Evolutionary conservation across 2,888 invertebrate genomes (phyloP).

Genomic region (Microctonus aethiopoides): DNA sequence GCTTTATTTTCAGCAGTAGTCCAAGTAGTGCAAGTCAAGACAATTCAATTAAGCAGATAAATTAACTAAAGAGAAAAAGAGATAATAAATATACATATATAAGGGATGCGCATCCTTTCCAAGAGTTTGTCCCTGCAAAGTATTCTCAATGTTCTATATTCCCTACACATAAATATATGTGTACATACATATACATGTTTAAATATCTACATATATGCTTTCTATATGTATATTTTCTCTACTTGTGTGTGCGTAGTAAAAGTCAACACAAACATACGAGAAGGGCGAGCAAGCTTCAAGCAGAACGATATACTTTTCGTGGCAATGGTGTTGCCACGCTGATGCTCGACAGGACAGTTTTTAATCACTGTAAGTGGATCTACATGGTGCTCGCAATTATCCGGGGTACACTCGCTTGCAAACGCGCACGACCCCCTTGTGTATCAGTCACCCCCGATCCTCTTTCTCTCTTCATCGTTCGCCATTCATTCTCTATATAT

Average conservation of each 20-base stretch:
- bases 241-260: background rate
- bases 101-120: background rate
- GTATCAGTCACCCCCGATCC: slow-evolving; percentile 54
- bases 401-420: slow-evolving; percentile 52
- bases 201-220: too few relatives aligned
- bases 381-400: slow-evolving; percentile 67
- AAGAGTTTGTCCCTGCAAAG: background rate
- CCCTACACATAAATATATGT: background rate
- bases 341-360: slow-evolving; percentile 66
- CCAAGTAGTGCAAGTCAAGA: slow-evolving; percentile 32
- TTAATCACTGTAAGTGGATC: slow-evolving; percentile 69
- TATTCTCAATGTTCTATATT: background rate
- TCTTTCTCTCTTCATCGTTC: background rate
- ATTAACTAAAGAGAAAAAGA: slow-evolving; percentile 39
- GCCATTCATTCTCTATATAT: background rate
- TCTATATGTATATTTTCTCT: too few relatives aligned
- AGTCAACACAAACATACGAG: slow-evolving; percentile 15
- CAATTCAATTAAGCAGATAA: slow-evolving; percentile 53
- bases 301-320: slow-evolving; percentile 16
- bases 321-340: slow-evolving; percentile 30
- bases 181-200: too few relatives aligned
- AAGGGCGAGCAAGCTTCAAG: slow-evolving; percentile 11
- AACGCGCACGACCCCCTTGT: slow-evolving; percentile 60
- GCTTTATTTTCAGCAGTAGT: slow-evolving; percentile 23
- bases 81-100: background rate